A percentile compares a stretch with the other conserved stretches of the same genome.
phyloP scores from a whole-genome alignment of 1,140 invertebrate genomes.

The Odontomachus brunneus region DNA sequence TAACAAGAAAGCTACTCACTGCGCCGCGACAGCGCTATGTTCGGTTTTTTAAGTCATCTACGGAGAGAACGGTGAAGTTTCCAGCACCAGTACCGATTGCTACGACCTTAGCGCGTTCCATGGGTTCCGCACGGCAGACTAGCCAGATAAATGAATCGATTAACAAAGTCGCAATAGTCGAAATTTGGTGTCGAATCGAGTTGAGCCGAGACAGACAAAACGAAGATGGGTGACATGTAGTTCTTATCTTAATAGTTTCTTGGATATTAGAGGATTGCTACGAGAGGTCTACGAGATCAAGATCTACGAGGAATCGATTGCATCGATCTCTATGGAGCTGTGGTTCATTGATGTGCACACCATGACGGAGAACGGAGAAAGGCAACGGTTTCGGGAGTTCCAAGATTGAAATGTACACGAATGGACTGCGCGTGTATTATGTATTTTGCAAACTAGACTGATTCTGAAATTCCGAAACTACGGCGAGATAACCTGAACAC shows the following conservation, averaged over 20 bases:
- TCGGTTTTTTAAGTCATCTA: conserved; percentile 80
- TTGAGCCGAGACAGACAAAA: background rate
- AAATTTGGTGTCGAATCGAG: background rate
- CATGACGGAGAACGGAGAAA: too few relatives aligned
- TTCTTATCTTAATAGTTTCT: background rate
- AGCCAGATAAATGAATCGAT: conserved; percentile 76
- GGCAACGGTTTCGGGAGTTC: conserved; percentile 1
- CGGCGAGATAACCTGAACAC: background rate
- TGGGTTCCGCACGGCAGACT: conserved; percentile 83
- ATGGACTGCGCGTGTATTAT: background rate
- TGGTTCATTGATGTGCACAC: background rate
- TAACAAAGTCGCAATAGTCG: conserved; percentile 66
- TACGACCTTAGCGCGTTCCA: conserved; percentile 81
- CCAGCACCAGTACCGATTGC: conserved; percentile 80
- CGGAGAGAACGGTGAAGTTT: conserved; percentile 79
- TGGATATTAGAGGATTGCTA: background rate
- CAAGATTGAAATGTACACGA: conserved; percentile 34
- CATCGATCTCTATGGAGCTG: conserved; percentile 34
- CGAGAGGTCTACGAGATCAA: conserved; percentile 27
- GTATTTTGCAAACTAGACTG: background rate
- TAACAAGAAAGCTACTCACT: conserved; percentile 80
- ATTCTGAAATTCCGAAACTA: background rate
- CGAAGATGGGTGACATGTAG: background rate
- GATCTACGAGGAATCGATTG: conserved; percentile 5
- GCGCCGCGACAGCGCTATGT: conserved; percentile 79